Conservation (phyloP, 2,797 vertebrate species). For the Anniella stebbinsi region DNA sequence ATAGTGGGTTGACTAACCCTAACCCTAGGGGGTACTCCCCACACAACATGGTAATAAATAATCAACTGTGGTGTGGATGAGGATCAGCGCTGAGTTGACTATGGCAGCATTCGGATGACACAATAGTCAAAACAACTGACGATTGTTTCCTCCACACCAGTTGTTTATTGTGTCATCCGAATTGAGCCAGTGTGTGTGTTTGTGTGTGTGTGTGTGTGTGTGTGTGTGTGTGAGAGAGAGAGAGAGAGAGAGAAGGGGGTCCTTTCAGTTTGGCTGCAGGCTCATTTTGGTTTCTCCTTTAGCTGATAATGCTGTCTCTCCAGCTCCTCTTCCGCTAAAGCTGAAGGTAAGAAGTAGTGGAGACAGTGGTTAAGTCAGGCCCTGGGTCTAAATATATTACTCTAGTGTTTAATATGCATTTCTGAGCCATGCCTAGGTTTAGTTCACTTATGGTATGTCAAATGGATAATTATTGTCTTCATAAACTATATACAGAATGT, state of each 20-base stretch:
- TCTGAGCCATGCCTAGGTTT: background rate
- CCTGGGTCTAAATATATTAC: background rate
- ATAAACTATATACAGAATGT: background rate
- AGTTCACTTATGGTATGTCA: background rate
- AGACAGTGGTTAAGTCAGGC: background rate
- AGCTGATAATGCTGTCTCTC: background rate
- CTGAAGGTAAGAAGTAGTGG: background rate
- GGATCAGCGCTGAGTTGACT: too few species aligned
- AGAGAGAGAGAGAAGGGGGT: background rate
- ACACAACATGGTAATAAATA: too few species aligned
- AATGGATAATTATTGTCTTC: background rate
- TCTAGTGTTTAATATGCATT: background rate
- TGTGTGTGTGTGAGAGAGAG: background rate
- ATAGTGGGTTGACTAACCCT: too few species aligned
- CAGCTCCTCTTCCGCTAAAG: background rate
- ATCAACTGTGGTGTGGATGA: too few species aligned
- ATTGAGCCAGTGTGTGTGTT: too few species aligned
- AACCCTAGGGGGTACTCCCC: too few species aligned
- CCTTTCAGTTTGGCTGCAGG: background rate
- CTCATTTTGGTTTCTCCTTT: background rate
- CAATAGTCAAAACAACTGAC: too few species aligned
- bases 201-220: too few species aligned
- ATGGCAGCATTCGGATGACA: too few species aligned
- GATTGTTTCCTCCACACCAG: too few species aligned
- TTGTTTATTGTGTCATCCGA: too few species aligned